Evolutionary conservation across 2,113 vertebrate species (phyloP).

Genomic region (Arizona elegans): DNA sequence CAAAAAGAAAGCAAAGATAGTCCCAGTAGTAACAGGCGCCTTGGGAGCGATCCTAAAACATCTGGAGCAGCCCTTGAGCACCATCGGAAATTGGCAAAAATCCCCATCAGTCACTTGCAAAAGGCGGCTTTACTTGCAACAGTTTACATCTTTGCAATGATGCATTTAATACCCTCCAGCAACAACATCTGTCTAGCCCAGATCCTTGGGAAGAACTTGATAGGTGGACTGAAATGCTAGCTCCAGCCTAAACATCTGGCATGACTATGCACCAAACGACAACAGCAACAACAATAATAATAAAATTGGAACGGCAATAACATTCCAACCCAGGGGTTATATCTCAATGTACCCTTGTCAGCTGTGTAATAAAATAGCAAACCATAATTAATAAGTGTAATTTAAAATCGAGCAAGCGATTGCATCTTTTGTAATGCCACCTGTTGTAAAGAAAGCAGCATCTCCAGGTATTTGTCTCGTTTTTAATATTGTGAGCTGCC

Average conservation of each 20-base stretch:
- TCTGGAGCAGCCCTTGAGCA: neutral
- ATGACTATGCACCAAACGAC: neutral
- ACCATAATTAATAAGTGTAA: neutral
- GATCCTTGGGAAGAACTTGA: neutral
- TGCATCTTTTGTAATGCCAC: neutral
- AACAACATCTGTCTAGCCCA: neutral
- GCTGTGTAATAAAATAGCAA: neutral
- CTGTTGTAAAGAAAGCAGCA: neutral
- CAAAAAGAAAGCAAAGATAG: neutral
- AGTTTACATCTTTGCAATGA: neutral
- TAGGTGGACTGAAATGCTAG: neutral
- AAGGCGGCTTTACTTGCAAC: neutral
- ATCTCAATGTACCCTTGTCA: neutral
- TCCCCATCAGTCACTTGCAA: neutral
- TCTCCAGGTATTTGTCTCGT: neutral
- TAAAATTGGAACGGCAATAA: neutral
- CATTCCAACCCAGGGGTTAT: neutral
- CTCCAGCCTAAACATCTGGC: neutral
- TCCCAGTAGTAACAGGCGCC: neutral
- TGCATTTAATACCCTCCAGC: neutral
- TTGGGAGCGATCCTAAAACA: neutral
- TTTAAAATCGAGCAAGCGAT: neutral
- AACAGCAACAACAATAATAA: neutral
- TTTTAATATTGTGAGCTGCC: neutral
- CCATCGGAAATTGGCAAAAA: neutral